These are phyloP conservation scores for Scyliorhinus canicula DNA, from an alignment of 2,797 vertebrate species.

Conservation along the genomic window DNA sequence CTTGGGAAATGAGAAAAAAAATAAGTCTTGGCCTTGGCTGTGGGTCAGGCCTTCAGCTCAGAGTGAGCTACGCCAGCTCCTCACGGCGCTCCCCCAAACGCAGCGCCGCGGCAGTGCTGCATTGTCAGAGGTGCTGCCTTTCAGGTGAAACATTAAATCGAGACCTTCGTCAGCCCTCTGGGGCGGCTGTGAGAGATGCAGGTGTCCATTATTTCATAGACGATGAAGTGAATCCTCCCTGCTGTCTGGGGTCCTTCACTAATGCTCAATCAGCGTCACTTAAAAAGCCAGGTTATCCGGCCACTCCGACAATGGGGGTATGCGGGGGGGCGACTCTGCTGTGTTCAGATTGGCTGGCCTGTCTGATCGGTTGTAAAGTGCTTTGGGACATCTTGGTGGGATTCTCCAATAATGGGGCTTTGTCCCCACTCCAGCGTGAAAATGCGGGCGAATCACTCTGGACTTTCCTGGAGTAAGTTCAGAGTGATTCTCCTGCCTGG, in stretches of 20 bases:
- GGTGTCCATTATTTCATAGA: background rate
- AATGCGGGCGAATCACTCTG: too few relatives aligned
- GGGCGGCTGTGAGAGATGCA: background rate
- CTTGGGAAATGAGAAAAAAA: background rate
- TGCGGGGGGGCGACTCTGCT: background rate
- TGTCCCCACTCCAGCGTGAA: too few relatives aligned
- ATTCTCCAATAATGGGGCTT: too few relatives aligned
- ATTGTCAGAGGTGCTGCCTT: background rate
- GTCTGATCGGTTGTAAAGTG: too few relatives aligned
- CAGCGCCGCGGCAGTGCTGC: background rate
- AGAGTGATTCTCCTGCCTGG: too few relatives aligned
- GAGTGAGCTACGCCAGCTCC: background rate
- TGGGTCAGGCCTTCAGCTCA: background rate
- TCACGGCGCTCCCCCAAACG: background rate
- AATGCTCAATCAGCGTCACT: background rate
- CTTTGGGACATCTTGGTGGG: too few relatives aligned
- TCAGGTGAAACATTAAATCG: background rate
- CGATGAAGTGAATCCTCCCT: background rate
- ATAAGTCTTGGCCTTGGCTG: background rate
- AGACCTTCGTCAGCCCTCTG: background rate
- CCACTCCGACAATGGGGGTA: background rate
- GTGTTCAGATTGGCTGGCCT: background rate
- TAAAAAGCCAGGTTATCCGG: background rate
- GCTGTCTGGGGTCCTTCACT: background rate
- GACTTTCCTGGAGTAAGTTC: too few relatives aligned